Percentiles rank a stretch among this genome's conserved stretches.
These are phyloP conservation scores for Chionodraco myersi DNA, from an alignment of 2,113 vertebrate genomes.

Conservation along the genomic window DNA sequence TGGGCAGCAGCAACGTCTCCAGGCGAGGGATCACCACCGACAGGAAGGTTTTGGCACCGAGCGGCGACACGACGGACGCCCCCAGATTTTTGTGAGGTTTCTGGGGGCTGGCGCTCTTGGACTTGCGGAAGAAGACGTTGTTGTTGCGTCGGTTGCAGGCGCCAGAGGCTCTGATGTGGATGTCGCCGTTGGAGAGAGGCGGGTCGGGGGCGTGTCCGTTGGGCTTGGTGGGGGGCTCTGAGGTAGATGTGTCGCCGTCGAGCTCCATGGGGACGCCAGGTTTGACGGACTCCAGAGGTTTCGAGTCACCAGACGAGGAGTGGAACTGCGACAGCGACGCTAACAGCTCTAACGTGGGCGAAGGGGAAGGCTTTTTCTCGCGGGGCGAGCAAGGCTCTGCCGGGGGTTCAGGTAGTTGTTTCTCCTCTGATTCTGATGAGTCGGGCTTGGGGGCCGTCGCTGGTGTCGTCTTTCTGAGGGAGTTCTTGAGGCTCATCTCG, in stretches of 20 bases:
- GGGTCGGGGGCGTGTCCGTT: constrained; percentile 89
- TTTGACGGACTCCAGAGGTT: constrained; percentile 89
- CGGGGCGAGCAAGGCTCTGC: constrained; percentile 79
- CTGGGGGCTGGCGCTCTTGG: constrained; percentile 96
- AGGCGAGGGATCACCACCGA: constrained; percentile 98
- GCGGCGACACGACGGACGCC: constrained; percentile 85
- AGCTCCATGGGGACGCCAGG: constrained; percentile 89
- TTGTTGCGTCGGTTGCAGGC: constrained; percentile 91
- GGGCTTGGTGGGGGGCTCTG: constrained; percentile 83
- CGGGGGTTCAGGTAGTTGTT: constrained; percentile 34
- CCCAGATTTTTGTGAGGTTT: constrained; percentile 89
- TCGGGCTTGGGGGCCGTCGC: constrained; percentile 65
- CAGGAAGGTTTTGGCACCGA: constrained; percentile 97
- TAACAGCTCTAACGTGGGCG: constrained; percentile 89
- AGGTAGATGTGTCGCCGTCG: constrained; percentile 89
- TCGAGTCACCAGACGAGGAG: constrained; percentile 87
- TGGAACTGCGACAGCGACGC: constrained; percentile 88
- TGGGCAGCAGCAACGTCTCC: constrained; percentile 96
- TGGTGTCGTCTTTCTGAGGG: constrained; percentile 63
- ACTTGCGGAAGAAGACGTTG: constrained; percentile 93
- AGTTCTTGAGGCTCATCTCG: constrained; percentile 88
- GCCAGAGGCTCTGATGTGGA: constrained; percentile 85
- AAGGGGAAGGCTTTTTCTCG: constrained; percentile 90
- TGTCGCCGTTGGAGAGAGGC: constrained; percentile 84
- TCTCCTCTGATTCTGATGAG: constrained; percentile 64